phyloP scores from a whole-genome alignment of 23 tunicate species.

The Aplidium turbinatum region DNA sequence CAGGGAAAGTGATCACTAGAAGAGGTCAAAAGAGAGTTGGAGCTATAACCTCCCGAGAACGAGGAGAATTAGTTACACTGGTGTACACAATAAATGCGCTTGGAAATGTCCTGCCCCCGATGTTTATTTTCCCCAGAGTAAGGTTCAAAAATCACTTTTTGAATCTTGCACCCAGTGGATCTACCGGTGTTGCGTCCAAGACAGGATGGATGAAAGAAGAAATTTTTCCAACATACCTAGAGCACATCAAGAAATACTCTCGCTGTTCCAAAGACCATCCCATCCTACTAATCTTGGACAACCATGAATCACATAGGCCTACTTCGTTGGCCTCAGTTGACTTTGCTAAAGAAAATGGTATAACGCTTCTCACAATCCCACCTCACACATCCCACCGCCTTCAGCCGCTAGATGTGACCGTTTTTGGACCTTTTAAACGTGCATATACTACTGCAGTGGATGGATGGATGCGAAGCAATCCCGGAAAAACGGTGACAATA shows the following conservation, averaged over 20 bases:
- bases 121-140: slow-evolving; percentile 14
- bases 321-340: slow-evolving; percentile 25
- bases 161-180: slow-evolving; percentile 31
- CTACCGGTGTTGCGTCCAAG: slow-evolving; percentile 16
- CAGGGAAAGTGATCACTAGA: slow-evolving; percentile 9
- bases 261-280: slow-evolving; percentile 16
- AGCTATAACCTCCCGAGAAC: slow-evolving; percentile 24
- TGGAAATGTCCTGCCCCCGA: slow-evolving; percentile 25
- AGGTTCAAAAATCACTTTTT: slow-evolving; percentile 24
- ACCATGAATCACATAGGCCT: slow-evolving; percentile 39
- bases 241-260: slow-evolving; percentile 16
- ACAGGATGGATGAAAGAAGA: slow-evolving; percentile 31
- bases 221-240: slow-evolving; percentile 12
- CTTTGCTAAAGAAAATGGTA: slow-evolving; percentile 20
- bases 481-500: slow-evolving; percentile 17
- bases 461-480: slow-evolving; percentile 28
- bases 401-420: slow-evolving; percentile 26
- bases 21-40: slow-evolving; percentile 37
- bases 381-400: slow-evolving; percentile 37
- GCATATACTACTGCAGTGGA: slow-evolving; percentile 16
- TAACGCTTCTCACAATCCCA: slow-evolving; percentile 21
- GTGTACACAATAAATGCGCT: slow-evolving; percentile 20
- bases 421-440: slow-evolving; percentile 26
- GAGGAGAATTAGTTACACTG: slow-evolving; percentile 22
- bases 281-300: slow-evolving; percentile 5